These are phyloP conservation scores for Periplaneta americana DNA, from an alignment of 1,140 invertebrate genomes.

Conservation along the genomic window DNA sequence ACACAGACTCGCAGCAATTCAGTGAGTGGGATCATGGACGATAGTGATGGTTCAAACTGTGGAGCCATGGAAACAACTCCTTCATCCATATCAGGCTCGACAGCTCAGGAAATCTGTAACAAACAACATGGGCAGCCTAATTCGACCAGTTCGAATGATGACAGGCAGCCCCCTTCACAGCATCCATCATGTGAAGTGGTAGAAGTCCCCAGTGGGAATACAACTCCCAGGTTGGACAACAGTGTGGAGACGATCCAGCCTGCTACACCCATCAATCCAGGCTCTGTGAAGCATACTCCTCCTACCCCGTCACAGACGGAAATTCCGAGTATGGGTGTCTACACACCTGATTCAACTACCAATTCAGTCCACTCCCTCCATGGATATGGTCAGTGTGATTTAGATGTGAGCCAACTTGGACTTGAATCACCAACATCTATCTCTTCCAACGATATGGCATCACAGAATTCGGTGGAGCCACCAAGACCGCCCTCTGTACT, in stretches of 20 bases:
- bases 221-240: constrained; percentile 22
- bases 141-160: not conserved
- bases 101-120: not conserved
- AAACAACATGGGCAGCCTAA: not conserved
- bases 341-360: constrained; percentile 77
- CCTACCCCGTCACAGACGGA: constrained; percentile 51
- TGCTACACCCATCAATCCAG: constrained; percentile 29
- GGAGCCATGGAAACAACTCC: not conserved
- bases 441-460: constrained; percentile 70
- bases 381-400: constrained; percentile 66
- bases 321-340: constrained; percentile 71
- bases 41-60: not conserved
- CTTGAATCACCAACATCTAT: constrained; percentile 84
- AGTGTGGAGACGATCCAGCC: constrained; percentile 25
- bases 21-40: not conserved
- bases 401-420: constrained; percentile 76
- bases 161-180: not conserved
- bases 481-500: constrained; percentile 42
- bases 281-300: constrained; percentile 47
- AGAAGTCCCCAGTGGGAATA: constrained; percentile 21
- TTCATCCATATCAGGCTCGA: not conserved
- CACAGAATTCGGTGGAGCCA: constrained; percentile 65
- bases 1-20: constrained; percentile 4
- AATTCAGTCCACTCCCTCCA: constrained; percentile 79
- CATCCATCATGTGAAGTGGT: constrained; percentile 16